Conservation (phyloP, 2,888 invertebrate genomes). For the Nipponacmea schrenckii region DNA sequence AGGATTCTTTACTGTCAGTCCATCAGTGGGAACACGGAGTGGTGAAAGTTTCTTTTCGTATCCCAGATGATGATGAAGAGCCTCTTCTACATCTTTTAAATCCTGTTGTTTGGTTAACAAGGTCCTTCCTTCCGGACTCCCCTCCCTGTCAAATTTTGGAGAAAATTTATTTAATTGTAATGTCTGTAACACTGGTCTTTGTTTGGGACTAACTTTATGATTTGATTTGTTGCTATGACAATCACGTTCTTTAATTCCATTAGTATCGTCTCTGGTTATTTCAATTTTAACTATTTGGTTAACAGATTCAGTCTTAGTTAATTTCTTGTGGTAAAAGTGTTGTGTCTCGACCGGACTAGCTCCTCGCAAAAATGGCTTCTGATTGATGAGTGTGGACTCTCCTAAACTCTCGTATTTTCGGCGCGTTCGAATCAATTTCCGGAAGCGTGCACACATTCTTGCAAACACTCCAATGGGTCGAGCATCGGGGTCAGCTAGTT, state of each 20-base stretch:
- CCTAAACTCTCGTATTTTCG: not conserved
- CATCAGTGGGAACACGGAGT: not conserved
- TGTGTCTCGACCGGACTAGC: not conserved
- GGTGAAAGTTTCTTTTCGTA: not conserved
- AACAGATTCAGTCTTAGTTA: not conserved
- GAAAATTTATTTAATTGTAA: no score
- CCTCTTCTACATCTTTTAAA: no score
- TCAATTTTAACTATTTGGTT: not conserved
- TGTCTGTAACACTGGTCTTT: no score
- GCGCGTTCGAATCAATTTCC: not conserved
- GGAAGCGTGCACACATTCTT: not conserved
- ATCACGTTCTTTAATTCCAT: not conserved
- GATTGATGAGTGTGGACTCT: not conserved
- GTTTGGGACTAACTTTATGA: not conserved
- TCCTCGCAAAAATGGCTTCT: not conserved
- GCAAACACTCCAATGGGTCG: not conserved
- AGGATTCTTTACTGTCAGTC: conserved; percentile 7
- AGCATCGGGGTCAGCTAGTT: not conserved
- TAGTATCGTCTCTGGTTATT: not conserved
- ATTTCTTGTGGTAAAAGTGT: not conserved
- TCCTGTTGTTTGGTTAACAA: no score
- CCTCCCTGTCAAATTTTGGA: no score
- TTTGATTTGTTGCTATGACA: not conserved
- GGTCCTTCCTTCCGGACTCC: no score
- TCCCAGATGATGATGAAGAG: not conserved